Base-by-base conservation (phyloP, 1,140 invertebrate species). In the Magallana angulata region DNA sequence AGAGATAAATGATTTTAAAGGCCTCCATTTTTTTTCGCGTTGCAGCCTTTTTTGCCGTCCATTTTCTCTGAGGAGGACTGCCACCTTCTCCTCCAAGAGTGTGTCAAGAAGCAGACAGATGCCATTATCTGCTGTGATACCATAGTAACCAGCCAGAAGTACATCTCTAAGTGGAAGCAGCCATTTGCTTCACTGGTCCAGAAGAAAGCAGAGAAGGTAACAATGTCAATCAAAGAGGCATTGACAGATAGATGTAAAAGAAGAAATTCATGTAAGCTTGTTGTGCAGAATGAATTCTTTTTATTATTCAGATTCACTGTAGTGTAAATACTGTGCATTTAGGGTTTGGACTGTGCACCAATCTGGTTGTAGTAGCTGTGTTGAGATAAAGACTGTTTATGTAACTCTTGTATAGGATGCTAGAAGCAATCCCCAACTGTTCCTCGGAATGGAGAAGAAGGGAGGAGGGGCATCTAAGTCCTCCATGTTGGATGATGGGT, bases 11-110 rank as follows among this genome's bases (percentile, higher is more conserved):
- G 36, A 36, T 36, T 36, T 36, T 36, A 4, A 0, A 36, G 4
- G 36, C 36, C 4, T 36, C 4, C 36, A 36, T 24, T 36, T 36
- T 4, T 36, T 36, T 36, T 36, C 36, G 4, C 36, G 0, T 36
- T 36, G 85, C 93, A 94, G 94, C 93, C 91, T 59, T 94, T 97
- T 80, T 93, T 99, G 71, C 98, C 98, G 30, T 97, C 97, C 12
- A 96, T 98, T 76, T 96, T 98, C 88, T 96, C 96, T 85, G 95
- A 96, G 85, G 95, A 97, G 88, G 98, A 98, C 95, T 96, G 97
- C 59, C 96, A 96, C 91, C 96, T 96, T 90, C 94, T 98, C 12
- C 94, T 98, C 57, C 96, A 96, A 88, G 95, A 96, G 83, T 95
- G 97, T 14, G 93, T 97, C 36, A 96, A 94, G 96, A 91, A 95